phyloP scores from a whole-genome alignment of 2,797 vertebrate genomes.

The Tauraco hartlaubi region DNA sequence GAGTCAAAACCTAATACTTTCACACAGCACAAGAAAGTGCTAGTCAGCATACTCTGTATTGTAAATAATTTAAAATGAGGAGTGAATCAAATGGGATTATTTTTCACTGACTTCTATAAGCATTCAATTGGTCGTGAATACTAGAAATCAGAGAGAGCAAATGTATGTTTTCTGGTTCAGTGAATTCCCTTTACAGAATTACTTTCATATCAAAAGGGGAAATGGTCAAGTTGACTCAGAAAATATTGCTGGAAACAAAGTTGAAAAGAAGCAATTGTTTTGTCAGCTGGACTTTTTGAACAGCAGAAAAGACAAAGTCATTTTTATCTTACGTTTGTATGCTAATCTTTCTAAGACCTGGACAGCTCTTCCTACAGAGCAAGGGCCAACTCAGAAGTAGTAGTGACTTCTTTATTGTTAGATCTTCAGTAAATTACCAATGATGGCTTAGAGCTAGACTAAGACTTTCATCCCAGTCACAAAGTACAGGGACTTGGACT shows the following conservation, averaged over 20 bases:
- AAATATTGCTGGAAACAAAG: constrained; percentile 40
- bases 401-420: neutral
- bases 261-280: constrained; percentile 39
- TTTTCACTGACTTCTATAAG: constrained; percentile 44
- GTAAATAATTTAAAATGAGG: constrained; percentile 56
- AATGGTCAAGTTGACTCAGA: constrained; percentile 48
- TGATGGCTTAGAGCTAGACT: neutral
- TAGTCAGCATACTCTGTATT: constrained; percentile 32
- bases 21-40: neutral
- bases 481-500: neutral
- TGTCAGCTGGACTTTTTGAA: constrained; percentile 18
- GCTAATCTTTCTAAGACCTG: neutral
- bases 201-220: constrained; percentile 46
- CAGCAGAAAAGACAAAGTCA: neutral
- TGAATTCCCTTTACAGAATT: constrained; percentile 38
- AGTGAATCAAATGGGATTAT: constrained; percentile 53
- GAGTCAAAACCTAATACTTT: neutral
- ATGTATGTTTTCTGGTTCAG: constrained; percentile 42
- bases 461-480: neutral
- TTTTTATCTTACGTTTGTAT: neutral
- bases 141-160: constrained; percentile 44
- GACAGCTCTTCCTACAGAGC: neutral
- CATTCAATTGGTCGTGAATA: constrained; percentile 64
- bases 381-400: neutral
- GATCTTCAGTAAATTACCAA: neutral